Evolutionary conservation across 2,113 vertebrate genomes (phyloP).

Genomic region (Pseudonaja textilis): DNA sequence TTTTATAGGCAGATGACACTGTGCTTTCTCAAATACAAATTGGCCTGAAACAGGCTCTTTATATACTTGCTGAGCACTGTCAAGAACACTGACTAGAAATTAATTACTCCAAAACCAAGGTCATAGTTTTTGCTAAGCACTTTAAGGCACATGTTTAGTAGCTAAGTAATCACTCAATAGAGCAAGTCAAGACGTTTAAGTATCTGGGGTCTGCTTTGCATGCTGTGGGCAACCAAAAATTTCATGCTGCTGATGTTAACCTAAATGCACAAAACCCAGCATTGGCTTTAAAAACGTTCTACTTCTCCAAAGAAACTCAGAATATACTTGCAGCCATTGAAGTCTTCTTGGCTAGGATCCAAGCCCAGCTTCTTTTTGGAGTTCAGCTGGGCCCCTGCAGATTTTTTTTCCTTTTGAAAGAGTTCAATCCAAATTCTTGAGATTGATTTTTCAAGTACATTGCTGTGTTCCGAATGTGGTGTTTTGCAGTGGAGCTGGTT

Average conservation of each 20-base stretch:
- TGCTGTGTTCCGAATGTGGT: background rate
- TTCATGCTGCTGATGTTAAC: background rate
- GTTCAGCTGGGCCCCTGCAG: background rate
- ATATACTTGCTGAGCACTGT: background rate
- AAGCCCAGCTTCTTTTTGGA: background rate
- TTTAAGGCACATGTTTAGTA: background rate
- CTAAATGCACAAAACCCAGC: background rate
- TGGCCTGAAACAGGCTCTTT: background rate
- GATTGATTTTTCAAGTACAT: background rate
- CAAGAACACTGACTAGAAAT: background rate
- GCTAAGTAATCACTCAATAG: background rate
- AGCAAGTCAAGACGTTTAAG: background rate
- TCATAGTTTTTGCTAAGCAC: background rate
- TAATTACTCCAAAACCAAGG: background rate
- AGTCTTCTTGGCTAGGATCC: background rate
- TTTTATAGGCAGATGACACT: background rate
- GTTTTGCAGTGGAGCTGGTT: background rate
- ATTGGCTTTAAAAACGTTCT: background rate
- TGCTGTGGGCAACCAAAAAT: background rate
- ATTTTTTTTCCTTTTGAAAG: background rate
- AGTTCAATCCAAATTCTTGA: background rate
- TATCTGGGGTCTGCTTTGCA: background rate
- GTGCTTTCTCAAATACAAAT: background rate
- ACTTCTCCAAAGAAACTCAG: background rate
- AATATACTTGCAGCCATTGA: background rate